Evolutionary conservation across 2,888 invertebrate species (phyloP).

Genomic region (Tetragonisca angustula): DNA sequence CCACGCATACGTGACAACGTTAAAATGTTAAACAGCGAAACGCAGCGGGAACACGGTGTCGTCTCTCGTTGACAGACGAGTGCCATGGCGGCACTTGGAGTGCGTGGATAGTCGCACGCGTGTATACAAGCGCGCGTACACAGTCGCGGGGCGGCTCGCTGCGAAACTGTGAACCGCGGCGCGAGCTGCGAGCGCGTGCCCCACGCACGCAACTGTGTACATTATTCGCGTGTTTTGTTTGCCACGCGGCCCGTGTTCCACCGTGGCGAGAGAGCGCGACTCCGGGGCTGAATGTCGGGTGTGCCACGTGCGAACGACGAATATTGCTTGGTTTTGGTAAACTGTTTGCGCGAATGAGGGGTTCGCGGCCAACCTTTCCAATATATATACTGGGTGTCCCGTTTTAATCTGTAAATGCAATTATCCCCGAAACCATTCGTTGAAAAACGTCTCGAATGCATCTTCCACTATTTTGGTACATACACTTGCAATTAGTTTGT

Average conservation of each 20-base stretch:
- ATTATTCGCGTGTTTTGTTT: constrained; percentile 24
- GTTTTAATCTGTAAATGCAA: no score
- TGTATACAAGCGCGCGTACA: constrained; percentile 18
- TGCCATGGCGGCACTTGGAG: neutral
- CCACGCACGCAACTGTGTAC: neutral
- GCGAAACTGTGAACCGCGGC: neutral
- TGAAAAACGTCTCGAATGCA: no score
- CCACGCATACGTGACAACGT: constrained; percentile 45
- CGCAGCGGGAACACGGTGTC: neutral
- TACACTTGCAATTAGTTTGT: no score
- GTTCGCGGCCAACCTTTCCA: constrained; percentile 13
- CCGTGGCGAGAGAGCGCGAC: neutral
- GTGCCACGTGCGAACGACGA: neutral
- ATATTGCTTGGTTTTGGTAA: neutral
- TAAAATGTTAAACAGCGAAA: constrained; percentile 1
- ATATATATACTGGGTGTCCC: no score
- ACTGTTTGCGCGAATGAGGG: neutral
- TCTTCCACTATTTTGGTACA: no score
- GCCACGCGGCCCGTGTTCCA: neutral
- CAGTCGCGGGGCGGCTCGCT: neutral
- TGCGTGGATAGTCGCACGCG: constrained; percentile 19
- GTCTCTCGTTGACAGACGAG: neutral
- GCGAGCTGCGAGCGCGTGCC: neutral
- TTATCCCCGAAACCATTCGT: no score
- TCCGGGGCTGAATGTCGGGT: neutral